Base-by-base conservation (phyloP, 2,113 vertebrate species). In the Pristiophorus japonicus region DNA sequence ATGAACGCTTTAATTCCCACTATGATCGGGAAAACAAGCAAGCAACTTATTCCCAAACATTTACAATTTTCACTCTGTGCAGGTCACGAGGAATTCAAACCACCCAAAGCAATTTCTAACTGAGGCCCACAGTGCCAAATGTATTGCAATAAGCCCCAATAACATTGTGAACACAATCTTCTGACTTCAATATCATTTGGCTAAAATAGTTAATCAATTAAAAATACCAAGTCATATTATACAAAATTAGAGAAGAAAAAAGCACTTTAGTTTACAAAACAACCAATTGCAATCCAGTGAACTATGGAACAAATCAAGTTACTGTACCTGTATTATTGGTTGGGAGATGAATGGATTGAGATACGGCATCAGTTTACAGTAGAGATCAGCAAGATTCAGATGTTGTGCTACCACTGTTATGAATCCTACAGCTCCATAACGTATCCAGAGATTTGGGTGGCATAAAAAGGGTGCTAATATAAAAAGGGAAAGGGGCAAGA, bases 281-380 rank as follows among this genome's bases (percentile, higher is more conserved):
- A 24, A 93, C 0, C 91, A 66, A 65, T 1, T 87, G 24, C 84
- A 55, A 65, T 8, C 51, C 10, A 59, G 38, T 62, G 5, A 62
- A 62, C 55, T n/a, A 63, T 38, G 5, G 51, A 92, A n/a, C 51
- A 66, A 65, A n/a, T 8, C 16, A 22, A 66, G 18, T 42, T 65
- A 18, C 11, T 95, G 96, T 97, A 99, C 99, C 98, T 99, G 99
- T 97, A 99, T 99, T 96, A 99, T 98, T 96, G 99, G 99, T 95
- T 99, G 99, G 0, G 98, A 99, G 96, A 99, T 97, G 96, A 99
- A 99, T 4, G 98, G 98, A 96, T 98, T 97, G 90, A 99, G 98
- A 96, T 99, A 98, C 0, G 99, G 99, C 99, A 99, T 99, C 95
- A 99, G 97, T 95, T 99, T 99, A 97, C 99, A 99, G 97, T 99